phyloP scores from a whole-genome alignment of 2,113 vertebrate species.

The Anhinga anhinga region DNA sequence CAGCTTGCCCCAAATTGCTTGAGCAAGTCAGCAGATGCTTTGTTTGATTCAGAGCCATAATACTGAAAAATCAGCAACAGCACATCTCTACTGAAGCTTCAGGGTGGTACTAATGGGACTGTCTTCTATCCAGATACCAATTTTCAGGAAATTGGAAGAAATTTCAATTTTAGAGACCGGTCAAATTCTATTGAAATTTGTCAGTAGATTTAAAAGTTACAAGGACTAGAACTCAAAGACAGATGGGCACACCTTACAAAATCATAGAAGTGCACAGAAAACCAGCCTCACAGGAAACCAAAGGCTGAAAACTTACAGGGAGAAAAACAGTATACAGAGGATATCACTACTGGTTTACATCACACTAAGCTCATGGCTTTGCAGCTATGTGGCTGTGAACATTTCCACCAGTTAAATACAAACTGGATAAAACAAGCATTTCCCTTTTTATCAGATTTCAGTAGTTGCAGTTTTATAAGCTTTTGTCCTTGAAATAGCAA shows the following conservation, averaged over 20 bases:
- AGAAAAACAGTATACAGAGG: fast-evolving
- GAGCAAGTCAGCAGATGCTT: not conserved
- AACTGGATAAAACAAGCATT: not conserved
- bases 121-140: not conserved
- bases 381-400: not conserved
- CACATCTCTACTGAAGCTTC: not conserved
- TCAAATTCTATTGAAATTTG: not conserved
- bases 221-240: not conserved
- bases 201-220: not conserved
- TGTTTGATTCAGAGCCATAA: not conserved
- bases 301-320: fast-evolving
- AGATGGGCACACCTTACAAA: not conserved
- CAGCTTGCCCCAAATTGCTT: not conserved
- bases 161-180: not conserved
- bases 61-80: not conserved
- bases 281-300: not conserved
- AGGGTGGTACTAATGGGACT: not conserved
- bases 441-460: not conserved
- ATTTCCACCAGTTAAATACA: not conserved
- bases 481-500: not conserved
- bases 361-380: not conserved
- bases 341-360: not conserved
- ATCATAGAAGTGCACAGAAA: not conserved
- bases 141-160: not conserved
- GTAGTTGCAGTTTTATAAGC: not conserved